Percentiles rank a stretch among this genome's conserved stretches.
phyloP scores from a whole-genome alignment of 2,888 invertebrate genomes.

The Lithodes maja region DNA sequence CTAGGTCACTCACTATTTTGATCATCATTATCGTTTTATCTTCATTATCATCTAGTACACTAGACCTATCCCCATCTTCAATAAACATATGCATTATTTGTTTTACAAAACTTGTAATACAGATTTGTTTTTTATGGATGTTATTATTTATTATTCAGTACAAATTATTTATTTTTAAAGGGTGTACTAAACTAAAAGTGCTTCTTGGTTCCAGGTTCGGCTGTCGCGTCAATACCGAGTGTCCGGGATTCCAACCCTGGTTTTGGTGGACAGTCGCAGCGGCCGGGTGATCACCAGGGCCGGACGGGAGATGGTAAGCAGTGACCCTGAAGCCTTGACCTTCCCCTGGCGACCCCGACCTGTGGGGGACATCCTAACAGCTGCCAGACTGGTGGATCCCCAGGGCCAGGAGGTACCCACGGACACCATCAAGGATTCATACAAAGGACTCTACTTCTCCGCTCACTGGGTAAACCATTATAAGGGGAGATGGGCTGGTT shows the following conservation, averaged over 20 bases:
- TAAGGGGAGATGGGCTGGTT: too few species aligned
- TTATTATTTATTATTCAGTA: background rate
- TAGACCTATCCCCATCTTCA: background rate
- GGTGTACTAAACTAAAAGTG: background rate
- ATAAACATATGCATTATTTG: background rate
- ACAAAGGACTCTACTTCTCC: constrained; percentile 89
- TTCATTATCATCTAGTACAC: background rate
- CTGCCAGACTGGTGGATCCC: constrained; percentile 71
- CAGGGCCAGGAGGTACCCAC: constrained; percentile 74
- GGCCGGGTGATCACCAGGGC: constrained; percentile 81
- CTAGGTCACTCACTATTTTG: background rate
- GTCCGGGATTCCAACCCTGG: constrained; percentile 85
- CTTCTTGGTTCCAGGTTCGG: constrained; percentile 79
- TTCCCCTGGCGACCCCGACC: constrained; percentile 89
- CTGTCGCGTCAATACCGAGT: constrained; percentile 85
- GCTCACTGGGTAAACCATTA: constrained; percentile 85
- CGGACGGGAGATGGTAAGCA: constrained; percentile 81
- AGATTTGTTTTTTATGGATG: background rate
- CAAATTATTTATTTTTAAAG: background rate
- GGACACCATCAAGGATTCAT: constrained; percentile 76
- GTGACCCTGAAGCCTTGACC: constrained; percentile 80
- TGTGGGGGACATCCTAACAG: constrained; percentile 78
- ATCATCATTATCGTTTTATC: background rate
- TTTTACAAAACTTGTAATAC: background rate
- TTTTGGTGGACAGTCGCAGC: constrained; percentile 81